Conservation (phyloP, 2,797 vertebrate species). For the Limosa lapponica region DNA sequence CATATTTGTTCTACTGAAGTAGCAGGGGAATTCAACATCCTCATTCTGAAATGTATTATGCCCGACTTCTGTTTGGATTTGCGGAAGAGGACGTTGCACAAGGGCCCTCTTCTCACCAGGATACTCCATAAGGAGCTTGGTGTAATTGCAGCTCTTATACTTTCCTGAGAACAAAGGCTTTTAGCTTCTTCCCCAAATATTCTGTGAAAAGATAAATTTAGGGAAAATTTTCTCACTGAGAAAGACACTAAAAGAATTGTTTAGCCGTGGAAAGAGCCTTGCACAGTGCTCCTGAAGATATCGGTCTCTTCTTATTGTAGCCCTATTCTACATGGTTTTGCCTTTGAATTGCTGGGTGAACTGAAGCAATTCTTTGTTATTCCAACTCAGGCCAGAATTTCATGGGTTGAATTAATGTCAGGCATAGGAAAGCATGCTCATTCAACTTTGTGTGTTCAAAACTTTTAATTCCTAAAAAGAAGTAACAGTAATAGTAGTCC, state of each 20-base stretch:
- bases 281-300: background rate
- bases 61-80: background rate
- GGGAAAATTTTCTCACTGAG: background rate
- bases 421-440: background rate
- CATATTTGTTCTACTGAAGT: slow-evolving; percentile 14
- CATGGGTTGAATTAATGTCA: background rate
- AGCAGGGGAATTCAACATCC: slow-evolving; percentile 9
- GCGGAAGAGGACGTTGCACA: background rate
- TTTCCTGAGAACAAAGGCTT: slow-evolving; percentile 16
- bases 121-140: background rate
- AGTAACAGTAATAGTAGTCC: background rate
- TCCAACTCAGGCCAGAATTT: background rate
- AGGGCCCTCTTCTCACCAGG: background rate
- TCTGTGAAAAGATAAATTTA: background rate
- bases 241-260: background rate
- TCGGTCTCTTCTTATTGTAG: background rate
- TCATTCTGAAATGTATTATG: background rate
- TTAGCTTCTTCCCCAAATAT: background rate
- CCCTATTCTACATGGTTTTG: background rate
- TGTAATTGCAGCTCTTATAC: background rate
- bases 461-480: background rate
- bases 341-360: background rate
- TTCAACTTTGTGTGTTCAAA: background rate
- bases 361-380: background rate
- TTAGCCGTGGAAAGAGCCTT: background rate